Evolutionary conservation across 1,140 invertebrate species (phyloP).

Genomic region (Camponotus pennsylvanicus): DNA sequence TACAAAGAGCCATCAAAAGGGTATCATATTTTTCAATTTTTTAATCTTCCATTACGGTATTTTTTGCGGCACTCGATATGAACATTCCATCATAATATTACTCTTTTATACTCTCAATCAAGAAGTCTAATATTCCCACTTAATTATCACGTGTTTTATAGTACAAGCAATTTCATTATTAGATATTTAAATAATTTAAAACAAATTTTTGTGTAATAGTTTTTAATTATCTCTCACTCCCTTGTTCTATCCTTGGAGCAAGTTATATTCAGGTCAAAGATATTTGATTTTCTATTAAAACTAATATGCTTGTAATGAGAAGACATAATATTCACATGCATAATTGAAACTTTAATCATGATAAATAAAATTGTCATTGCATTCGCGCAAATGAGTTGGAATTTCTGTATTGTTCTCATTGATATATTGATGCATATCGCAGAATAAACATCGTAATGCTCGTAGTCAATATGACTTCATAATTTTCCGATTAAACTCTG

Average conservation of each 20-base stretch:
- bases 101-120: neutral
- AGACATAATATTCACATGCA: neutral
- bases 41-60: neutral
- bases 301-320: neutral
- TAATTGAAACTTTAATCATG: slow-evolving; percentile 15
- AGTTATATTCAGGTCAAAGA: neutral
- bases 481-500: neutral
- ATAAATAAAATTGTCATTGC: neutral
- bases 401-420: neutral
- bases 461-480: neutral
- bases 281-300: neutral
- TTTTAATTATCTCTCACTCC: neutral
- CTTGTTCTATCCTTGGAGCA: neutral
- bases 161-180: neutral
- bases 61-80: neutral
- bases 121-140: no score
- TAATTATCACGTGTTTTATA: no score
- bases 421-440: neutral
- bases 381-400: neutral
- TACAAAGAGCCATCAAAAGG: neutral
- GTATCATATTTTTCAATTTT: neutral
- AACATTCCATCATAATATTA: neutral
- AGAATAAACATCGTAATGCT: slow-evolving; percentile 2
- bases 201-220: neutral
- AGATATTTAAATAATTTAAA: slow-evolving; percentile 1